Base-by-base conservation (phyloP, 2,888 invertebrate species). In the Sarcophaga variegata region DNA sequence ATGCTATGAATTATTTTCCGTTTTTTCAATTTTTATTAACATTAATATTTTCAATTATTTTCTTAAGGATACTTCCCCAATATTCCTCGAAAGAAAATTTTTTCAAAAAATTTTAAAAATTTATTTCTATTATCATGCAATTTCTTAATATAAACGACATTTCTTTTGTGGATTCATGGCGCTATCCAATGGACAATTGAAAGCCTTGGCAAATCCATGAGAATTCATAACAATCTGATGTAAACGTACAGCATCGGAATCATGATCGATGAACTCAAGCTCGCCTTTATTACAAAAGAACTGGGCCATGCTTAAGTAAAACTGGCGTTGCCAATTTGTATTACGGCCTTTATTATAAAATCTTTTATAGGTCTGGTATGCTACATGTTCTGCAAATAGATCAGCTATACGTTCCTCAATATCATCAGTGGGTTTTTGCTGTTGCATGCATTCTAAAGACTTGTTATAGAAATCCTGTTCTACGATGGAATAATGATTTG, bases 231-330 rank as follows among this genome's bases (percentile, higher is more conserved):
- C n/a, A 2, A 90, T 81, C 70, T 90, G 90, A 69, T 81, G 86
- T 6, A 93, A 75, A 6, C 92, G 91, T 59, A 90, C 25, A 6
- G 90, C 86, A 25, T 92, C 92, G 0, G 88, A 1, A 75, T 92
- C 92, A 81, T 92, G 93, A 4, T 88, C 89, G 4, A 45, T 1
- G 47, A 90, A 90, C 0, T 54, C 60, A 0, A 37, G 37, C 8
- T 37, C 37, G 10, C 37, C 37, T 37, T 37, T 37, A 37, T 37
- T 37, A 37, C 37, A 92, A 59, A 93, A 92, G 77, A 92, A 92
- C 45, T 92, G 92, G 0, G 92, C 92, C 27, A 90, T 25, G 59
- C 89, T 91, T 2, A 92, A 88, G n/a, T 92, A 92, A 77, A 92
- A 92, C 0, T 90, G 75, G 11, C 90, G 88, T n/a, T 88, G 86